These are phyloP conservation scores for Chaetodon auriga DNA, from an alignment of 2,113 vertebrate species.

Conservation along the genomic window DNA sequence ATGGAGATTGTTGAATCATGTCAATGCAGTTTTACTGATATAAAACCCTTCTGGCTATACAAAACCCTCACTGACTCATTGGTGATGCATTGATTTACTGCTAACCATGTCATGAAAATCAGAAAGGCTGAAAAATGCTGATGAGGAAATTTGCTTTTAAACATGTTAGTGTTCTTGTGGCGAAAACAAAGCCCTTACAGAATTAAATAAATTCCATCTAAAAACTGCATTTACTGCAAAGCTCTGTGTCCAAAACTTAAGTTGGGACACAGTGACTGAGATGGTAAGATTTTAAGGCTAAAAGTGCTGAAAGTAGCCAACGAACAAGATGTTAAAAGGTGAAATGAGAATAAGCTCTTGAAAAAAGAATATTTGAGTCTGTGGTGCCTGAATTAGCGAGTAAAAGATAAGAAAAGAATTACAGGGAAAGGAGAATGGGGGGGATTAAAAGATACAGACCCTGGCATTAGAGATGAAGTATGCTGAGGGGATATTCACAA, in stretches of 20 bases:
- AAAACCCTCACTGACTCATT: background rate
- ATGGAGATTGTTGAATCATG: constrained; percentile 37
- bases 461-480: constrained; percentile 32
- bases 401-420: constrained; percentile 30
- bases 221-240: background rate
- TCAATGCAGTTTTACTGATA: background rate
- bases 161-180: background rate
- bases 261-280: background rate
- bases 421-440: constrained; percentile 32
- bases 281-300: constrained; percentile 6
- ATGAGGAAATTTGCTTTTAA: background rate
- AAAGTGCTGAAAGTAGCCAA: background rate
- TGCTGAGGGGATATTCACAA: constrained; percentile 45
- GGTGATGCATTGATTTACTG: background rate
- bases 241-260: background rate
- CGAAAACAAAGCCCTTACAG: constrained; percentile 17
- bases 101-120: background rate
- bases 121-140: background rate
- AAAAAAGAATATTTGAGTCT: background rate
- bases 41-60: background rate
- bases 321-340: constrained; percentile 37
- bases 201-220: background rate
- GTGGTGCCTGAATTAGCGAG: constrained; percentile 13
- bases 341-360: constrained; percentile 13
- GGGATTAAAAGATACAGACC: constrained; percentile 25